Evolutionary conservation across 2,797 vertebrate species (phyloP).

Genomic region (Falco peregrinus): DNA sequence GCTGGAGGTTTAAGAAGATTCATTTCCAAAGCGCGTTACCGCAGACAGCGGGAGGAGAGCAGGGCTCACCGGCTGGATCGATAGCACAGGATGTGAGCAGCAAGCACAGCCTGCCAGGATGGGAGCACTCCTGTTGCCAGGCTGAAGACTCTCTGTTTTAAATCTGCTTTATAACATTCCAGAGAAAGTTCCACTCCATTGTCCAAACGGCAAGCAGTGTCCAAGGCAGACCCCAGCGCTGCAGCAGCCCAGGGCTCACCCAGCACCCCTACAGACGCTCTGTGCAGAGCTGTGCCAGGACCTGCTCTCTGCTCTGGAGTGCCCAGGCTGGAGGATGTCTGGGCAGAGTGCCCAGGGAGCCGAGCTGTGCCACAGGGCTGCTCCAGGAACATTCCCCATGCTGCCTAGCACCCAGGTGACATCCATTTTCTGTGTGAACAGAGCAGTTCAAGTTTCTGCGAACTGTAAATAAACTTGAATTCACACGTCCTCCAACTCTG

Average conservation of each 20-base stretch:
- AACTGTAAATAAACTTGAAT: constrained; percentile 70
- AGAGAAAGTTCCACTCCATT: background rate
- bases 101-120: background rate
- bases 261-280: accelerated
- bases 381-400: background rate
- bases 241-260: background rate
- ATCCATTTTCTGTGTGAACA: constrained; percentile 7
- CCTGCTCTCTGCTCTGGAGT: background rate
- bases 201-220: accelerated
- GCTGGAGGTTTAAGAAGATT: constrained; percentile 73
- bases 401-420: background rate
- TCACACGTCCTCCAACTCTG: constrained; percentile 53
- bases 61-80: background rate
- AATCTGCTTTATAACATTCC: background rate
- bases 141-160: background rate
- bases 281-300: background rate
- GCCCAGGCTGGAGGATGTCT: background rate
- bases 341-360: accelerated
- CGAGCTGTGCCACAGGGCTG: background rate
- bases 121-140: background rate
- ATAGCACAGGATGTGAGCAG: background rate
- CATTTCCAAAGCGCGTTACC: constrained; percentile 21
- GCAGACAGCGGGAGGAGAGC: background rate
- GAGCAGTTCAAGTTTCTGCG: constrained; percentile 45
- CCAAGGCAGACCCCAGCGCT: background rate